A percentile compares a stretch with the other conserved stretches of the same genome.
These are phyloP conservation scores for Tupaia chinensis DNA, from an alignment of 2,113 vertebrate genomes.

Conservation along the genomic window DNA sequence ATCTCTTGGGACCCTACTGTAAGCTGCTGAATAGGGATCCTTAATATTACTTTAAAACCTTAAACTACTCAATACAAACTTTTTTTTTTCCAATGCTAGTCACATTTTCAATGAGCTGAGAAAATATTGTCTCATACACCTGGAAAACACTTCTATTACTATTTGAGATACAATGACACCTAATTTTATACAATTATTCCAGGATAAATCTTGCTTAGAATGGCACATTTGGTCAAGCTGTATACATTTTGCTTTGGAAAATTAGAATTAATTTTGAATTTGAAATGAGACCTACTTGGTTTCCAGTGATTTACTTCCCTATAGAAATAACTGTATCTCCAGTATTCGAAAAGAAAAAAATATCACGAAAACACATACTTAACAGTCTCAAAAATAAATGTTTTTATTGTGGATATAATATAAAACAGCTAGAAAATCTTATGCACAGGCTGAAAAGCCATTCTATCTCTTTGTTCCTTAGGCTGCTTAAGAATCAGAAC, in stretches of 20 bases:
- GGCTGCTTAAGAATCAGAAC: not conserved
- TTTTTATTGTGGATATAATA: slow-evolving; percentile 1
- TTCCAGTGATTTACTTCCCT: slow-evolving; percentile 33
- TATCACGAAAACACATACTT: not conserved
- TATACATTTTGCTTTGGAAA: slow-evolving; percentile 52
- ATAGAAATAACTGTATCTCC: slow-evolving; percentile 16
- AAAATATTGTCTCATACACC: slow-evolving; percentile 56
- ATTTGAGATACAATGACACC: slow-evolving; percentile 47
- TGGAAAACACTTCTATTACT: slow-evolving; percentile 57
- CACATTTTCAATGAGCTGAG: slow-evolving; percentile 36
- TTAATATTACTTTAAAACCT: slow-evolving; percentile 61
- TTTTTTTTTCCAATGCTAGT: slow-evolving; percentile 36
- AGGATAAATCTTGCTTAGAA: slow-evolving; percentile 58
- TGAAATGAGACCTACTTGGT: slow-evolving; percentile 44
- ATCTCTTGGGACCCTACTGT: slow-evolving; percentile 52
- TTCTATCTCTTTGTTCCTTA: not conserved
- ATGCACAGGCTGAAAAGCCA: not conserved
- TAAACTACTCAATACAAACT: not conserved
- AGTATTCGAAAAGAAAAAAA: slow-evolving; percentile 35
- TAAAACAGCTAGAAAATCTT: not conserved
- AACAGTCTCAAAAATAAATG: not conserved
- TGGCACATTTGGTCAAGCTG: slow-evolving; percentile 44
- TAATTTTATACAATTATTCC: slow-evolving; percentile 63
- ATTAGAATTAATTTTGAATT: slow-evolving; percentile 66
- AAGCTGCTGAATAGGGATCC: slow-evolving; percentile 55